Evolutionary conservation across 2,797 vertebrate genomes (phyloP).

Genomic region (Apogon hyalosoma): DNA sequence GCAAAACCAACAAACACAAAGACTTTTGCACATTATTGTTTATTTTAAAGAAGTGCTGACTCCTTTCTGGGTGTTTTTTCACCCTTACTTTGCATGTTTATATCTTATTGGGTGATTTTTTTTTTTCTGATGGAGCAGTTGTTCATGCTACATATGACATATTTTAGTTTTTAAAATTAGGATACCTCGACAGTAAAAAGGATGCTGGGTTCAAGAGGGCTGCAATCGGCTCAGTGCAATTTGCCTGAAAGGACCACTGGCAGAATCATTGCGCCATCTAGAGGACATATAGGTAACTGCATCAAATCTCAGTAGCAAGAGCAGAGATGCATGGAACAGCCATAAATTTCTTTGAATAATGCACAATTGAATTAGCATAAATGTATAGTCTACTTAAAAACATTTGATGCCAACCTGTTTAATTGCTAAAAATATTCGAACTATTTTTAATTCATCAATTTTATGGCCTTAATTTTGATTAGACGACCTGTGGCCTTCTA

Average conservation of each 20-base stretch:
- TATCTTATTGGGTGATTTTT: not conserved
- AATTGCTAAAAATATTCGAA: too few species aligned
- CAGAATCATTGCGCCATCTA: conserved; percentile 66
- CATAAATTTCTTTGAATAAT: not conserved
- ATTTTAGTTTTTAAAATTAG: conserved; percentile 3
- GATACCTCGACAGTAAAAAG: not conserved
- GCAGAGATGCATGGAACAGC: not conserved
- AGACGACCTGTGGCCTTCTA: too few species aligned
- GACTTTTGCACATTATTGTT: too few species aligned
- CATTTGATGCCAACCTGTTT: too few species aligned
- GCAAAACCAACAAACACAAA: too few species aligned
- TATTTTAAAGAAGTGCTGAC: conserved; percentile 5
- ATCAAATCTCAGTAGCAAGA: not conserved
- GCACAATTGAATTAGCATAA: too few species aligned
- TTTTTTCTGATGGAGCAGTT: not conserved
- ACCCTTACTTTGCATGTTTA: not conserved
- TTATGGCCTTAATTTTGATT: too few species aligned
- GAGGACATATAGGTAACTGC: conserved; percentile 54
- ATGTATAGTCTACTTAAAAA: too few species aligned
- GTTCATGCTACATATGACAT: not conserved
- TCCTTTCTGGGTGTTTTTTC: conserved; percentile 7
- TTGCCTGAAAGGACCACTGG: not conserved
- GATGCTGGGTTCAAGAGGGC: not conserved
- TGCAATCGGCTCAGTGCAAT: not conserved
- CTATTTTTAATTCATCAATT: too few species aligned